phyloP scores from a whole-genome alignment of 2,888 invertebrate genomes.

The Anodontia alba region DNA sequence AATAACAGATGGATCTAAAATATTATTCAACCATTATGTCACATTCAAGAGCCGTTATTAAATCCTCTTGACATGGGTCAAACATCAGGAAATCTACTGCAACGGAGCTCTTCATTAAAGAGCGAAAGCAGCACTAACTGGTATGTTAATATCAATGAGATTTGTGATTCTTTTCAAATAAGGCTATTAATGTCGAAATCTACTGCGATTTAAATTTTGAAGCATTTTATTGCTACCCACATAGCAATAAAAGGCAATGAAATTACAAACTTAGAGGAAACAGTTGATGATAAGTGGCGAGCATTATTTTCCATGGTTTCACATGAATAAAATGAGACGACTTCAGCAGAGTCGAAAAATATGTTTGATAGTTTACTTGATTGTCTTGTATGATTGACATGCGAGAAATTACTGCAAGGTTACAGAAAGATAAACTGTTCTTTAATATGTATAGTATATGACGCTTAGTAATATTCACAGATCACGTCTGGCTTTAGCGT shows the following conservation, averaged over 20 bases:
- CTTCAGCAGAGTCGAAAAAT: no score
- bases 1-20: conserved; percentile 4
- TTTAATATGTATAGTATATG: no score
- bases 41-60: not conserved
- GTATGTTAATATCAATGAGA: not conserved
- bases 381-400: no score
- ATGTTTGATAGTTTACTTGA: no score
- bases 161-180: not conserved
- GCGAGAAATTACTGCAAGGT: no score
- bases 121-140: not conserved
- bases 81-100: conserved; percentile 2
- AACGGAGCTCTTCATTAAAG: not conserved
- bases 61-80: conserved; percentile 12
- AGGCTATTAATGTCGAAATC: conserved; percentile 1
- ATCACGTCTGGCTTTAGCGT: no score
- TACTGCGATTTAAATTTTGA: not conserved
- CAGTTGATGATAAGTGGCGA: not conserved
- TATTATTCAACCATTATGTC: conserved; percentile 16
- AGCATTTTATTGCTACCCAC: conserved; percentile 5
- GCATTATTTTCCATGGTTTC: no score
- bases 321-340: no score
- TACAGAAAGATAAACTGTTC: no score
- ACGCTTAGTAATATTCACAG: no score
- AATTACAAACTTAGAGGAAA: not conserved
- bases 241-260: not conserved